These are phyloP conservation scores for Puffinus mauretanicus DNA, from an alignment of 2,113 vertebrate genomes.

Conservation along the genomic window DNA sequence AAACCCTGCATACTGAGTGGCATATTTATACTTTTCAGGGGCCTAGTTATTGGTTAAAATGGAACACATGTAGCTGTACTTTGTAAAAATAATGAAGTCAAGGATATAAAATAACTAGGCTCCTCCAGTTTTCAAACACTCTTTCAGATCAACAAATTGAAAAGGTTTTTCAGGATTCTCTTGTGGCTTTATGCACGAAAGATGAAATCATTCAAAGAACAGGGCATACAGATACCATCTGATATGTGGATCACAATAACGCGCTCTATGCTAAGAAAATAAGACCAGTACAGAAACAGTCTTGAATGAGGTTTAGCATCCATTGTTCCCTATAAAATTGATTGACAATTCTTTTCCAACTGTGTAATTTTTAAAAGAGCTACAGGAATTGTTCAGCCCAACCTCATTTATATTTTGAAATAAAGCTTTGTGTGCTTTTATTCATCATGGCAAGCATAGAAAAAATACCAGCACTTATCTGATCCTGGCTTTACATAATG, in stretches of 20 bases:
- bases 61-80: constrained; percentile 32
- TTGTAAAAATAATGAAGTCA: constrained; percentile 15
- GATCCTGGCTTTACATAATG: constrained; percentile 47
- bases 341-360: constrained; percentile 46
- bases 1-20: constrained; percentile 1
- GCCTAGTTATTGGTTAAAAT: constrained; percentile 22
- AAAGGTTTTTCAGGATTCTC: constrained; percentile 41
- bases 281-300: constrained; percentile 1
- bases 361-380: constrained; percentile 41
- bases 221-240: constrained; percentile 7
- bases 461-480: constrained; percentile 22
- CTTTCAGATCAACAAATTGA: constrained; percentile 9
- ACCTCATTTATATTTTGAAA: constrained; percentile 27
- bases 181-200: not conserved
- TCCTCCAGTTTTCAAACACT: not conserved
- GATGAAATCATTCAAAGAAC: constrained; percentile 23
- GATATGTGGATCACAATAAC: constrained; percentile 28
- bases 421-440: constrained; percentile 45
- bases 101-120: not conserved
- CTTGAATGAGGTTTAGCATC: constrained; percentile 43
- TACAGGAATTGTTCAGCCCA: not conserved
- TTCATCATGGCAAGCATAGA: constrained; percentile 28
- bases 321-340: constrained; percentile 47
- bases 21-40: constrained; percentile 40
- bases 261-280: not conserved